Evolutionary conservation across 1,140 invertebrate genomes (phyloP), one percentile per base, ranked within the genome.

Genomic region (Odontomachus brunneus): DNA sequence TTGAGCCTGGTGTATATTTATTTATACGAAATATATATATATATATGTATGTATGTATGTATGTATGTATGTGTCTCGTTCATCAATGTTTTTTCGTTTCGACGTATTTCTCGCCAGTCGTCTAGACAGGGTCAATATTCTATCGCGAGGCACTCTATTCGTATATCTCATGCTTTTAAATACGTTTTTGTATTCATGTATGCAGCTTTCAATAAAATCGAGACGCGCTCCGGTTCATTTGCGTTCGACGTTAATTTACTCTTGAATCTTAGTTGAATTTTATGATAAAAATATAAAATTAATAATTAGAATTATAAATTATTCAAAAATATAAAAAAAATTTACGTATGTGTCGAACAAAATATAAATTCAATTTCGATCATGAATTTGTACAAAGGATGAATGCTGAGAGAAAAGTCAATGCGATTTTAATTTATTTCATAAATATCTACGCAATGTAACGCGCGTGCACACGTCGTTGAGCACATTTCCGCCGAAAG

Each of bases 41-140:
- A 33, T 33, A 5, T 33, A 5, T 33, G 5, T 33, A 33, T 33
- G 5, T 5, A 5, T 33, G 5, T 33, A 33, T 33, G 5, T 33
- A 33, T 33, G 5, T 33, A 33, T 33, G 2, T n/a, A n/a, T 33
- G 29, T 33, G 29, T 33, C 44, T 29, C 22, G 2, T 15, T 80
- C 17, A 72, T 82, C 49, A 75, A 24, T 60, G 17, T 65, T 44
- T 75, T 84, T n/a, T n/a, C 38, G 60, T 88, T 81, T 38, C 48
- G 48, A 51, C 19, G 51, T 71, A 84, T 73, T 71, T 73, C 65
- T 75, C 14, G 15, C 14, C 57, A 44, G 26, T 53, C 48, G 60
- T 82, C 66, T 60, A 75, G 65, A 62, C 83, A 84, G 66, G 83
- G 85, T 87, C 83, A 88, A 88, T 60, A 83, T 81, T 87, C 82